phyloP scores from a whole-genome alignment of 2,888 invertebrate species.

The Cordilura impudica region DNA sequence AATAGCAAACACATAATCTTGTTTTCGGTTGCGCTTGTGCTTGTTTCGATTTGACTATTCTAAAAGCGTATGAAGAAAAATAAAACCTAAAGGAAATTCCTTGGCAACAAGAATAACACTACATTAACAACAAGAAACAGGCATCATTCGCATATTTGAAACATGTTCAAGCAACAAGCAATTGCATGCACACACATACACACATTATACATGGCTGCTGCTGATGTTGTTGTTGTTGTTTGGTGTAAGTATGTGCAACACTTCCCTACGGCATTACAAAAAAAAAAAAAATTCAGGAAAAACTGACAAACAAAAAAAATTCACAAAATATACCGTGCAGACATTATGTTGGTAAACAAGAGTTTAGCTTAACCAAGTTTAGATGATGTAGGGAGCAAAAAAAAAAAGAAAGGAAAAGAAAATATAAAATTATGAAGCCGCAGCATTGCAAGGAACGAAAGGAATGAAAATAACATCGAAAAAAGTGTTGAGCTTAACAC shows the following conservation, averaged over 20 bases:
- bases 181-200: not conserved
- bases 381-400: constrained; percentile 2
- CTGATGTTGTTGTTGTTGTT: too few species aligned
- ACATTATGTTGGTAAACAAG: not conserved
- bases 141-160: constrained; percentile 46
- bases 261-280: constrained; percentile 35
- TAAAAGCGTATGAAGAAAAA: not conserved
- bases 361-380: constrained; percentile 2
- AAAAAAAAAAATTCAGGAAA: not conserved
- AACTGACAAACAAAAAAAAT: constrained; percentile 7
- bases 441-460: not conserved
- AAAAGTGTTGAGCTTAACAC: constrained; percentile 55
- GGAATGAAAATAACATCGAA: not conserved
- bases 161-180: constrained; percentile 23
- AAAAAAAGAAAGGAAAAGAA: constrained; percentile 26
- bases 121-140: constrained; percentile 24
- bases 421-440: constrained; percentile 49
- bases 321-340: constrained; percentile 37
- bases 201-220: not conserved
- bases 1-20: constrained; percentile 2
- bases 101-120: constrained; percentile 16
- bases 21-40: not conserved
- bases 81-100: constrained; percentile 31
- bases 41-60: not conserved
- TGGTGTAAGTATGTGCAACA: constrained; percentile 17